Base-by-base conservation (phyloP, 2,888 invertebrate species). In the Laothoe populi region DNA sequence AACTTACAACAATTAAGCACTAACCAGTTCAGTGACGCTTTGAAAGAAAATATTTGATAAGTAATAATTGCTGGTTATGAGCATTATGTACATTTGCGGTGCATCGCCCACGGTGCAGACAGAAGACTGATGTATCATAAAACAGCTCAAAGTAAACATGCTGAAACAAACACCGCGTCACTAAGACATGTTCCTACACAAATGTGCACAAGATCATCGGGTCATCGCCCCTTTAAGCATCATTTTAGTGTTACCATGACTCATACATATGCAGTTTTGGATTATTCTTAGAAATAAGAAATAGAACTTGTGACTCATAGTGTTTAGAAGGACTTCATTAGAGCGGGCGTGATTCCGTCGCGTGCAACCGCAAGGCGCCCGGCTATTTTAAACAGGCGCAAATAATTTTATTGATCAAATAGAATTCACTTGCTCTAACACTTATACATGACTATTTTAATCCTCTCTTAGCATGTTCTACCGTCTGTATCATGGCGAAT, bases 231-330 rank as follows among this genome's bases (percentile, higher is more conserved):
- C 75, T 31, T 66, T 74, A 71, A 76, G 77, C 78, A 80, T 81
- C 75, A 79, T 78, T 81, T 79, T 74, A 71, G 77, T 78, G 76
- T 76, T 72, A 74, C 78, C 77, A 78, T 87, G 89, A 86, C 83
- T 88, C 88, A 89, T 79, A 78, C 79, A 71, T 77, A 79, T 91
- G 90, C 90, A 90, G 87, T 90, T 91, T 88, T 87, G 83, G 79
- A 82, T 86, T 90, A 90, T 90, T 89, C 88, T 90, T 88, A 90
- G 90, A 82, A 89, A 86, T 89, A 87, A 87, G 82, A 89, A 88
- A 89, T 90, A 90, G 90, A 87, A 77, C 53, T 74, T 73, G 73
- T 89, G 89, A 90, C 72, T 90, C 88, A 90, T 72, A 73, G 84
- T 68, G 83, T 82, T 82, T 81, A 81, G 78, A 88, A 88, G 87